Conservation (phyloP, 2,888 invertebrate species). For the Priocnemis perturbator region DNA sequence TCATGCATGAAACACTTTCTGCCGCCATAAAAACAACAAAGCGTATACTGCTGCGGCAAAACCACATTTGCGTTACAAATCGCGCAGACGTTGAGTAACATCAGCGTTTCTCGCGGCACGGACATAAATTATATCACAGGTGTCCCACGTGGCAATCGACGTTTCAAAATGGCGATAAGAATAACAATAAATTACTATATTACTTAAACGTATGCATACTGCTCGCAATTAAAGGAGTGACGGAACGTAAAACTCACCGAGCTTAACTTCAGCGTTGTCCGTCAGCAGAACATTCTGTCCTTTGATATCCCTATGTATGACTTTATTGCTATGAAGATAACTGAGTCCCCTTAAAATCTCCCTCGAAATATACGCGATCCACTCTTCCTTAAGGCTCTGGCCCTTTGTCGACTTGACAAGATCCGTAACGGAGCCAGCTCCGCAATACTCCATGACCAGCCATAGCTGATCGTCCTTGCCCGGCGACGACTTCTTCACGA, state of each 20-base stretch:
- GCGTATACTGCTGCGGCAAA: no score
- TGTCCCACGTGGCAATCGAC: no score
- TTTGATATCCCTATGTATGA: slow-evolving; percentile 99
- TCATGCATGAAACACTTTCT: no score
- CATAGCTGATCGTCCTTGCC: slow-evolving; percentile 99
- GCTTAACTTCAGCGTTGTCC: slow-evolving; percentile 99
- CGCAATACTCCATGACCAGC: slow-evolving; percentile 99
- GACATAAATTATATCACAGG: no score
- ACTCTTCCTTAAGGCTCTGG: slow-evolving; percentile 98
- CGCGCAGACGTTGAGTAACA: no score
- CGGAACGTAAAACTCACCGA: slow-evolving; percentile 80
- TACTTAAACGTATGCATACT: no score
- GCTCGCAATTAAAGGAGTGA: not conserved
- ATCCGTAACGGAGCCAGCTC: slow-evolving; percentile 98
- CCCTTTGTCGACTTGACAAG: slow-evolving; percentile 99
- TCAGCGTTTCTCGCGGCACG: no score
- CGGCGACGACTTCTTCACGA: slow-evolving; percentile 98
- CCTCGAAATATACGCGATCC: slow-evolving; percentile 99
- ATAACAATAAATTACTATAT: not conserved
- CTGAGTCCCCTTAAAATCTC: slow-evolving; percentile 96
- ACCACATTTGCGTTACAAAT: no score
- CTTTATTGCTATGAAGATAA: slow-evolving; percentile 98
- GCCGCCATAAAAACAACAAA: no score
- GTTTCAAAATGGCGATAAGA: no score
- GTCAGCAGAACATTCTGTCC: slow-evolving; percentile 99